Conservation (phyloP, 1,140 invertebrate genomes). For the Bombus consobrinus region DNA sequence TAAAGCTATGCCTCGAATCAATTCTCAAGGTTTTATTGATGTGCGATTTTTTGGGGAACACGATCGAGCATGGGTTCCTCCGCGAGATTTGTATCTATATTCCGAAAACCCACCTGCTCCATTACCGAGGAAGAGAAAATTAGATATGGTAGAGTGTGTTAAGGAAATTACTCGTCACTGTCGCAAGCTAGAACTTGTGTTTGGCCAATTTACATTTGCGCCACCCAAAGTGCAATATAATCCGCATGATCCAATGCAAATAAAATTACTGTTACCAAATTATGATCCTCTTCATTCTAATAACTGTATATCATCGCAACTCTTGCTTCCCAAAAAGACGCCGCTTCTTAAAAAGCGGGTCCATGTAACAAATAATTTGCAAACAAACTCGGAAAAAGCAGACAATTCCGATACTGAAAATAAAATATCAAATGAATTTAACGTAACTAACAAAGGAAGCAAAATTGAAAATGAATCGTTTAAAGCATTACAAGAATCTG, state of each 20-base stretch:
- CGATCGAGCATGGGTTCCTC: slow-evolving; percentile 94
- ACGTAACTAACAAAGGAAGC: background rate
- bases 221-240: slow-evolving; percentile 88
- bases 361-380: slow-evolving; percentile 18
- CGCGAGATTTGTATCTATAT: slow-evolving; percentile 92
- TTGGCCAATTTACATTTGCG: slow-evolving; percentile 91
- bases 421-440: background rate
- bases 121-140: slow-evolving; percentile 85
- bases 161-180: slow-evolving; percentile 81
- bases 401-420: slow-evolving; percentile 29
- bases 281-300: slow-evolving; percentile 78
- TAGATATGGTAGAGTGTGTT: slow-evolving; percentile 86
- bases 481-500: slow-evolving; percentile 13
- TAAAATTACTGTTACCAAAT: slow-evolving; percentile 87
- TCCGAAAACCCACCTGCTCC: slow-evolving; percentile 86
- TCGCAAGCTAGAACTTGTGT: slow-evolving; percentile 80
- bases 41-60: slow-evolving; percentile 97
- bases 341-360: slow-evolving; percentile 26
- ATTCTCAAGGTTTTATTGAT: slow-evolving; percentile 89
- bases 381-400: background rate
- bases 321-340: slow-evolving; percentile 43
- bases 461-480: background rate
- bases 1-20: slow-evolving; percentile 91
- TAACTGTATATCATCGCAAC: slow-evolving; percentile 14
- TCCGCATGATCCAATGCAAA: slow-evolving; percentile 87